Evolutionary conservation across 30 jellyfish, hydroid and myxozoan species (phyloP).

Genomic region (Aurelia aurita): DNA sequence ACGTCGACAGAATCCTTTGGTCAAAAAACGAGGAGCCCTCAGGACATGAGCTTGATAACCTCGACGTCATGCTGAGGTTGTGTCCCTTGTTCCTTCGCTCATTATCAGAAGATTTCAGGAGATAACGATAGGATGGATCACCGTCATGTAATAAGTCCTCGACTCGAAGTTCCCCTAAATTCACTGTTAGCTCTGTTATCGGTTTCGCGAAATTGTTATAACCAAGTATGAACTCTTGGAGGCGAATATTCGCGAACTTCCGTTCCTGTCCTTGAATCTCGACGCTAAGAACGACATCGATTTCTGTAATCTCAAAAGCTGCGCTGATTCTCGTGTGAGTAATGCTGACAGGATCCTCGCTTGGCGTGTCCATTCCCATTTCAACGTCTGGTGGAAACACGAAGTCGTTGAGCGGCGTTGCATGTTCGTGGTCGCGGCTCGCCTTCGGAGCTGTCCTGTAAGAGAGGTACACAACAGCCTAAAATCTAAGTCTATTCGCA

Average conservation of each 20-base stretch:
- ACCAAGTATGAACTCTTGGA: constrained; percentile 68
- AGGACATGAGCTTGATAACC: constrained; percentile 84
- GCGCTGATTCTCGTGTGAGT: constrained; percentile 71
- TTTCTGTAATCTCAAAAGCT: constrained; percentile 59
- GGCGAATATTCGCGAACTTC: constrained; percentile 75
- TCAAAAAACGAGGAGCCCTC: constrained; percentile 47
- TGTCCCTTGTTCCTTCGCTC: neutral
- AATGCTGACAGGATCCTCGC: constrained; percentile 19
- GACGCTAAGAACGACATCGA: constrained; percentile 79
- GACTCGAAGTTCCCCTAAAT: constrained; percentile 75
- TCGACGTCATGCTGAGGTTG: constrained; percentile 33
- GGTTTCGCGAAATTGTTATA: constrained; percentile 67
- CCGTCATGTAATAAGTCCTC: constrained; percentile 88
- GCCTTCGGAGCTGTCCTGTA: neutral
- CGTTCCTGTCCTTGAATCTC: constrained; percentile 80
- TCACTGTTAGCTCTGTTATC: constrained; percentile 42
- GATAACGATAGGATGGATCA: constrained; percentile 73
- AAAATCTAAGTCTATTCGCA: too few species aligned
- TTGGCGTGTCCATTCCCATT: neutral
- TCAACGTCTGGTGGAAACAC: constrained; percentile 42
- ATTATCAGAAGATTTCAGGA: constrained; percentile 70
- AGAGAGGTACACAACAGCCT: neutral
- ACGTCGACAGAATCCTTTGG: constrained; percentile 49
- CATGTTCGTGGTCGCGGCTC: constrained; percentile 3
- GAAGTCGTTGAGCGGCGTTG: constrained; percentile 6